A percentile compares a stretch with the other conserved stretches of the same genome.
Evolutionary conservation across 2,797 vertebrate species (phyloP).

Genomic region (Picus viridis): DNA sequence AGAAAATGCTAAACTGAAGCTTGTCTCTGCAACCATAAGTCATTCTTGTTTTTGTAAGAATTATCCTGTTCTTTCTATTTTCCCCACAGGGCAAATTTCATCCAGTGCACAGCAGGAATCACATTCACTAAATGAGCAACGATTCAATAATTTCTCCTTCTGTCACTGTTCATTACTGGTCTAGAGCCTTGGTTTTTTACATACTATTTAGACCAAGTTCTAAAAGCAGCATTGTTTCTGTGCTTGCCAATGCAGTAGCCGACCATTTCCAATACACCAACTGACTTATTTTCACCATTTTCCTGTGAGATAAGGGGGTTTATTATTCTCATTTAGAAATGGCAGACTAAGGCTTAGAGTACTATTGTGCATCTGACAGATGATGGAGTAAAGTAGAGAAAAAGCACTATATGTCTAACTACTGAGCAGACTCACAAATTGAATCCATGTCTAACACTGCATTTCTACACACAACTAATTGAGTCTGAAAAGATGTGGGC

Average conservation of each 20-base stretch:
- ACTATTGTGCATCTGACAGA: not conserved
- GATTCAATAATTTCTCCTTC: slow-evolving; percentile 56
- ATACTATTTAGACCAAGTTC: slow-evolving; percentile 24
- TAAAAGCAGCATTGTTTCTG: not conserved
- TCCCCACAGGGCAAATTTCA: slow-evolving; percentile 37
- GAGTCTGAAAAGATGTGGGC: not conserved
- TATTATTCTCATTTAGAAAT: not conserved
- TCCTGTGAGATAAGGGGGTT: not conserved
- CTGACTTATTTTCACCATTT: slow-evolving; percentile 4
- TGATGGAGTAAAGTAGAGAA: not conserved
- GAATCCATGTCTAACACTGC: not conserved
- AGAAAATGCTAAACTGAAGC: slow-evolving; percentile 18
- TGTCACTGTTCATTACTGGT: slow-evolving; percentile 51
- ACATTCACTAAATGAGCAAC: slow-evolving; percentile 37
- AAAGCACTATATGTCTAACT: not conserved
- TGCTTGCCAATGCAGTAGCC: not conserved
- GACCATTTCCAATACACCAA: not conserved
- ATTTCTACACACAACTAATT: not conserved
- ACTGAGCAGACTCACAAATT: not conserved
- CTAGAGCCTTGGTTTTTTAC: slow-evolving; percentile 21
- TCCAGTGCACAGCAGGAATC: slow-evolving; percentile 30
- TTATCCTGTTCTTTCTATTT: slow-evolving; percentile 33
- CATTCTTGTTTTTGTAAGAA: slow-evolving; percentile 20
- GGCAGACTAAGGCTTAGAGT: not conserved
- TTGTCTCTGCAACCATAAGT: not conserved